Conservation (phyloP, 2,888 invertebrate genomes). For the Metalampra italica region DNA sequence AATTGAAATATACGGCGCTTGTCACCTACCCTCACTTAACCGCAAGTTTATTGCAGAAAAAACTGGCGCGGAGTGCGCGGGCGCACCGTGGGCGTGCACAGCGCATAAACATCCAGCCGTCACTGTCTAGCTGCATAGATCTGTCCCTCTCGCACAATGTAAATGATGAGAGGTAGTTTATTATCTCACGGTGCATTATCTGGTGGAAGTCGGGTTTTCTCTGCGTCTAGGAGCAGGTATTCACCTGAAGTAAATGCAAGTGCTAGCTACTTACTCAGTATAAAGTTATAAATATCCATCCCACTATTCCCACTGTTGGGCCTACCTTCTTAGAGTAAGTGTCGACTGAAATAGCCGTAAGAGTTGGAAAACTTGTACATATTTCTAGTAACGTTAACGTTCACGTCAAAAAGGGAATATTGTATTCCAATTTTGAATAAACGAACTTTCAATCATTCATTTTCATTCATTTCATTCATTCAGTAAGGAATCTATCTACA, state of each 20-base stretch:
- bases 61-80: conserved; percentile 48
- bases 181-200: conserved; percentile 42
- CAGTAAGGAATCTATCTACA: no score
- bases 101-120: conserved; percentile 42
- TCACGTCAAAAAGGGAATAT: no score
- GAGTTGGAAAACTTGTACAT: no score
- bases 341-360: no score
- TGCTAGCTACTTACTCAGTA: no score
- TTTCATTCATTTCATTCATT: no score
- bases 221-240: conserved; percentile 1
- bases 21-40: conserved; percentile 35
- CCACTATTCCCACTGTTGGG: no score
- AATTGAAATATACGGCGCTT: conserved; percentile 37
- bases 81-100: conserved; percentile 46
- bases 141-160: conserved; percentile 40
- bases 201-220: conserved; percentile 10
- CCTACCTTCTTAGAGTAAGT: no score
- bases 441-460: no score
- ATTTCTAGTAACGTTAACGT: no score
- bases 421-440: no score
- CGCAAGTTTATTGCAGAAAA: conserved; percentile 49
- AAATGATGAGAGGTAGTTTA: conserved; percentile 58
- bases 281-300: no score
- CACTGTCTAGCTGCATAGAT: conserved; percentile 26
- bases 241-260: neutral